Base-by-base conservation (phyloP, 37 sponge, comb jelly and placozoan genomes). In the Dysidea cf. avara region DNA sequence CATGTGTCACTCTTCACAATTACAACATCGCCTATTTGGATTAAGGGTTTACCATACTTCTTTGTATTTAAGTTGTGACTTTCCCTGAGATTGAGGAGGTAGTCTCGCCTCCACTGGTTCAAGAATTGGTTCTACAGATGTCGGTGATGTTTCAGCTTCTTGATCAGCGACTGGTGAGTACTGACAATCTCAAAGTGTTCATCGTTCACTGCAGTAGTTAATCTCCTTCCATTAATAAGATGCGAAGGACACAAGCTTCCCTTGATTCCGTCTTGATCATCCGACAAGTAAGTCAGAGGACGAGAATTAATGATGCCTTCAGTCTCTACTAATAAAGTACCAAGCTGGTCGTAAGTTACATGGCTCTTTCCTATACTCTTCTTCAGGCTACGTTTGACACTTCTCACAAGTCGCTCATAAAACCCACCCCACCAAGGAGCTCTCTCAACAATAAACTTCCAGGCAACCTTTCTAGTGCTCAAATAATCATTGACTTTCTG, bases 91-190 rank as follows among this genome's bases (percentile, higher is more conserved):
- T n/a, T n/a, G n/a, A n/a, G n/a, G n/a, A n/a, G n/a, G n/a, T n/a
- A n/a, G 28, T 80, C 81, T 28, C 43, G 21, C 4, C 64, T 64
- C 76, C 76, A 75, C 50, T 65, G 28, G 5, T 38, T 75, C 76
- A 64, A 75, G 29, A 80, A 80, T 28, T 80, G 81, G 50, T 78
- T 68, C 13, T 59, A 9, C 22, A 78, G 61, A 29, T 30, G 18
- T 48, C 50, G 59, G 1, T 73, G 74, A 32, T 81, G 59, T 49
- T 72, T 72, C 34, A 43, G 53, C 12, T 39, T 71, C n/a, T n/a
- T n/a, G n/a, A n/a, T n/a, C n/a, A n/a, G n/a, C n/a, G n/a, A n/a
- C n/a, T n/a, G n/a, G n/a, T n/a, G n/a, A n/a, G n/a, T 72, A 13
- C 35, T 18, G 20, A 37, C 51, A 18, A 71, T 12, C 35, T 62